phyloP scores from a whole-genome alignment of 2,797 vertebrate species.

The Arrhamphus sclerolepis region DNA sequence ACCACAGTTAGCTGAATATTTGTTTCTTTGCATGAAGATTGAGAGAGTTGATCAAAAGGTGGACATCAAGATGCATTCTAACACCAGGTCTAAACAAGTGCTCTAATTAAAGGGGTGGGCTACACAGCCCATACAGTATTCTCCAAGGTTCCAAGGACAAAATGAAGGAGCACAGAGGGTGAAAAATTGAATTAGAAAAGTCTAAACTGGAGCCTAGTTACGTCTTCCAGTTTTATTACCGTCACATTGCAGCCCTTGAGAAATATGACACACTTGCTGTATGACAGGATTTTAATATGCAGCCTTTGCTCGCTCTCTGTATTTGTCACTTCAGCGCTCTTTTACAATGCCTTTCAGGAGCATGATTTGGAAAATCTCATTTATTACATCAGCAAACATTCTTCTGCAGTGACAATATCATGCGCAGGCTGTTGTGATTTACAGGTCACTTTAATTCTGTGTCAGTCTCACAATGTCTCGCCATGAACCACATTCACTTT shows the following conservation, averaged over 20 bases:
- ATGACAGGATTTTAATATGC: background rate
- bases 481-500: too few relatives aligned
- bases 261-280: background rate
- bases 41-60: too few relatives aligned
- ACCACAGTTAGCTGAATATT: too few relatives aligned
- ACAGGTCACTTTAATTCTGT: too few relatives aligned
- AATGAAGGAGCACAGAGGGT: background rate
- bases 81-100: too few relatives aligned
- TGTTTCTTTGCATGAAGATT: too few relatives aligned
- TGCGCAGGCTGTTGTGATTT: too few relatives aligned
- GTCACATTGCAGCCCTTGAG: background rate
- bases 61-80: too few relatives aligned
- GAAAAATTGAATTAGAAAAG: background rate
- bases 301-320: background rate
- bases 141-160: background rate
- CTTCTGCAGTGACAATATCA: too few relatives aligned
- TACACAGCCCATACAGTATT: background rate
- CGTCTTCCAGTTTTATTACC: background rate
- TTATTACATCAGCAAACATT: too few relatives aligned
- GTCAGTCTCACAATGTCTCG: too few relatives aligned
- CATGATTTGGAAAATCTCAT: background rate
- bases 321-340: background rate
- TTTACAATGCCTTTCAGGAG: background rate
- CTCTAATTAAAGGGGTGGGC: background rate
- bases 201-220: background rate